These are phyloP conservation scores for Lithophane semibrunnea DNA, from an alignment of 2,888 invertebrate species.

Conservation along the genomic window DNA sequence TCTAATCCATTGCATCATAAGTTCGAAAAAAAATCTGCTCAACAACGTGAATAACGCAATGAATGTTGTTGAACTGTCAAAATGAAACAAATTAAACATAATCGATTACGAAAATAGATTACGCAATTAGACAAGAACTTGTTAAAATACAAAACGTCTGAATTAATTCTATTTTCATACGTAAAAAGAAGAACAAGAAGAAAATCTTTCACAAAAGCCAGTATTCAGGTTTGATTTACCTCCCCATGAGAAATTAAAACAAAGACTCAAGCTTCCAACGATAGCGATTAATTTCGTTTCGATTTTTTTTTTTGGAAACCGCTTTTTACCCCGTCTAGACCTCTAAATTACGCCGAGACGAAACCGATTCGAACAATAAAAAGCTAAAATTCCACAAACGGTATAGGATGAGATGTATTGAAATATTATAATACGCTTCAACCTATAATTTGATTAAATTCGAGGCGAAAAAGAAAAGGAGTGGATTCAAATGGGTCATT, in stretches of 20 bases:
- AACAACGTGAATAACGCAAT: no score
- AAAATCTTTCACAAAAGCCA: constrained; percentile 25
- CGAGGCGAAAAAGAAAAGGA: constrained; percentile 86
- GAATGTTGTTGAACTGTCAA: no score
- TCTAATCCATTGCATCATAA: no score
- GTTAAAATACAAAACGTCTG: no score
- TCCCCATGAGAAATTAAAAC: constrained; percentile 57
- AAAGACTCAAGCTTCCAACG: constrained; percentile 62
- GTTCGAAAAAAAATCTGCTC: no score
- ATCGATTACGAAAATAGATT: no score
- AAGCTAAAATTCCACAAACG: constrained; percentile 88
- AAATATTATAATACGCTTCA: constrained; percentile 89
- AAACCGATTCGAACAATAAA: constrained; percentile 87
- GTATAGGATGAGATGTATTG: constrained; percentile 87
- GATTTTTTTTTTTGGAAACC: constrained; percentile 61
- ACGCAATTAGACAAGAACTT: no score
- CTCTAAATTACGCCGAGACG: constrained; percentile 84
- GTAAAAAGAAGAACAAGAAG: constrained; percentile 14
- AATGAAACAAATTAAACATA: no score
- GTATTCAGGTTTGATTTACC: constrained; percentile 28
- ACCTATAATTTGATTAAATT: constrained; percentile 91
- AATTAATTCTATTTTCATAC: not conserved
- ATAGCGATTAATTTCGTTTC: constrained; percentile 71
- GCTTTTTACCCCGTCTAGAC: constrained; percentile 85
- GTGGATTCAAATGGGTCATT: constrained; percentile 87